Evolutionary conservation across 2,797 vertebrate species (phyloP).

Genomic region (Erethizon dorsatum): DNA sequence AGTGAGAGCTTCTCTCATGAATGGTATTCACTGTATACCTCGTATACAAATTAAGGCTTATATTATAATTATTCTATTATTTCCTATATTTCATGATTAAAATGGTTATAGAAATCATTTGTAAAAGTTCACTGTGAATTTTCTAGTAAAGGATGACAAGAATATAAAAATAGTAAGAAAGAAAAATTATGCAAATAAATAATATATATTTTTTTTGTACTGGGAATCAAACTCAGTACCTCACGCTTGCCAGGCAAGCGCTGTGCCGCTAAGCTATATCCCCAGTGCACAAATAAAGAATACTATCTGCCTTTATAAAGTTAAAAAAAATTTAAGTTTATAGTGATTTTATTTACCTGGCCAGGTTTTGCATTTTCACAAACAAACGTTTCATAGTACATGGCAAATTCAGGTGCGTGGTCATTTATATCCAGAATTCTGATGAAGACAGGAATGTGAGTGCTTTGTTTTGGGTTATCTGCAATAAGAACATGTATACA

Average conservation of each 20-base stretch:
- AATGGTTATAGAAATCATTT: background rate
- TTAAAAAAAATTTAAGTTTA: background rate
- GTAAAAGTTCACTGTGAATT: background rate
- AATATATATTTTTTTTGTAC: background rate
- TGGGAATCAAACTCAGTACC: too few species aligned
- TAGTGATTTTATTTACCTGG: conserved; percentile 92
- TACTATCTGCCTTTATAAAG: background rate
- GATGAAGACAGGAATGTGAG: conserved; percentile 96
- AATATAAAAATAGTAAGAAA: background rate
- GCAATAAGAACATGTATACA: conserved; percentile 79
- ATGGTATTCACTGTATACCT: background rate
- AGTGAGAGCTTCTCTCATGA: background rate
- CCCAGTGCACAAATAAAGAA: background rate
- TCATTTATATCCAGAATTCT: conserved; percentile 98
- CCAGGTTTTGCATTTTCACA: conserved; percentile 98
- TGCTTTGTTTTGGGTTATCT: conserved; percentile 97
- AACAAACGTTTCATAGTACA: conserved; percentile 97
- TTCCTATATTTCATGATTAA: background rate
- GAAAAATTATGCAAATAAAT: background rate
- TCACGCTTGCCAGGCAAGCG: too few species aligned
- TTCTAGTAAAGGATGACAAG: background rate
- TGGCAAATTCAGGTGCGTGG: conserved; percentile 97
- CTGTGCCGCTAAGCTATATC: too few species aligned
- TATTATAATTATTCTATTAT: background rate
- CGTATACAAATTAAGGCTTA: background rate